Base-by-base conservation (phyloP, 2,797 vertebrate genomes). In the Peromyscus aztecus region DNA sequence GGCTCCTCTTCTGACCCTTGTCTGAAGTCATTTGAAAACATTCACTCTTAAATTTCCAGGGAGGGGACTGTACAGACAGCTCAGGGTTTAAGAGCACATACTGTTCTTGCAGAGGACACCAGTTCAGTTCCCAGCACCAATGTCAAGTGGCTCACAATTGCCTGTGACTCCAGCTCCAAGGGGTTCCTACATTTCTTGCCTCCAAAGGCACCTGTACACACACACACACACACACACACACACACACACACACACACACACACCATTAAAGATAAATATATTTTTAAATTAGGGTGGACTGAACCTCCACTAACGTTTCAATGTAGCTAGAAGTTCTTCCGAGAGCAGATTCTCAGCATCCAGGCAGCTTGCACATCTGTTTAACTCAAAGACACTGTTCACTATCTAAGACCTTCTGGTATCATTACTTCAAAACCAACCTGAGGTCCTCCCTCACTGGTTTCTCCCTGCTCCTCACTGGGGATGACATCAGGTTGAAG, bases 291-390 rank as follows among this genome's bases (percentile, higher is more conserved):
- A 57, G 89, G 46, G 71, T 6, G 71, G 40, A 17, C 29, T 61
- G 73, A 85, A 71, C 61, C 63, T 37, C 11, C 16, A 59, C 46
- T 78, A 83, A 65, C 29, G 55, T 52, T 67, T 93, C n/a, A 8
- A 6, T 27, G 19, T 46, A 78, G 8, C 34, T 9, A 43, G 40
- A 61, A 73, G 3, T 24, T 88, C 69, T 61, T 61, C 0, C 0
- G 12, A 90, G 67, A 55, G 29, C 23, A 37, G 86, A 65, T 94
- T 96, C 59, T 86, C 34, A 24, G 69, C 84, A 80, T 61, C 37
- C 90, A 84, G 96, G 88, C 92, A 96, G 82, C 88, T 10, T 5
- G 4, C 0, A 49, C 90, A 94, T 90, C 81, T 84, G 93, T 90
- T 1, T 57, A 93, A 95, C 80, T 73, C 0, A 11, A 82, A 89